A percentile compares a stretch with the other conserved stretches of the same genome.
Evolutionary conservation across 2,888 invertebrate species (phyloP).

Genomic region (Trichacis sp.): DNA sequence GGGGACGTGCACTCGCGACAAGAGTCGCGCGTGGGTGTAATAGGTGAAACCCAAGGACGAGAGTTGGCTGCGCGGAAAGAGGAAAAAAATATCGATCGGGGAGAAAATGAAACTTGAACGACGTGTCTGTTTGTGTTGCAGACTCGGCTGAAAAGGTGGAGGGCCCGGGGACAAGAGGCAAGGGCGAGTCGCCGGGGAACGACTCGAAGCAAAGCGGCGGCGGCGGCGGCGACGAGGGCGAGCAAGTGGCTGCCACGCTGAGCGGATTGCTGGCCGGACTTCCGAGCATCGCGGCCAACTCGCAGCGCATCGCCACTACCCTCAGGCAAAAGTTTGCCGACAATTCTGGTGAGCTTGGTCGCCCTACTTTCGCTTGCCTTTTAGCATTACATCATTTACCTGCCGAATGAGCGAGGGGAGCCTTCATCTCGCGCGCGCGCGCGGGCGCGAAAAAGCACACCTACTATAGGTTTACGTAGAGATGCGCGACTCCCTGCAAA

Average conservation of each 20-base stretch:
- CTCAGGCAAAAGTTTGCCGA: conserved; percentile 64
- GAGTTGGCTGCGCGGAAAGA: conserved; percentile 29
- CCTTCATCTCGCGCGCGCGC: conserved; percentile 48
- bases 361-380: not conserved
- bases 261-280: conserved; percentile 65
- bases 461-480: too few relatives aligned
- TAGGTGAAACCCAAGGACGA: too few relatives aligned
- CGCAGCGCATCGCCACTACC: conserved; percentile 67
- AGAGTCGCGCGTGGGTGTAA: too few relatives aligned
- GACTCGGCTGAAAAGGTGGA: conserved; percentile 67
- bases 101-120: conserved; percentile 20
- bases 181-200: conserved; percentile 66
- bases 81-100: conserved; percentile 29
- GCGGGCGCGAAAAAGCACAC: too few relatives aligned
- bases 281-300: conserved; percentile 65
- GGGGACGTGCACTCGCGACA: too few relatives aligned
- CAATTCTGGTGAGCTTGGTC: conserved; percentile 63
- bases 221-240: conserved; percentile 41
- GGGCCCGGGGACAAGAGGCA: conserved; percentile 65
- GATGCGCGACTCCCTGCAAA: too few relatives aligned
- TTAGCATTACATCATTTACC: conserved; percentile 1
- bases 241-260: conserved; percentile 63
- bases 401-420: conserved; percentile 46
- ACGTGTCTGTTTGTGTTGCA: too few relatives aligned
- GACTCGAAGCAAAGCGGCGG: conserved; percentile 60